Evolutionary conservation across 2,113 vertebrate species (phyloP).

Genomic region (Dunckerocampus dactyliophorus): DNA sequence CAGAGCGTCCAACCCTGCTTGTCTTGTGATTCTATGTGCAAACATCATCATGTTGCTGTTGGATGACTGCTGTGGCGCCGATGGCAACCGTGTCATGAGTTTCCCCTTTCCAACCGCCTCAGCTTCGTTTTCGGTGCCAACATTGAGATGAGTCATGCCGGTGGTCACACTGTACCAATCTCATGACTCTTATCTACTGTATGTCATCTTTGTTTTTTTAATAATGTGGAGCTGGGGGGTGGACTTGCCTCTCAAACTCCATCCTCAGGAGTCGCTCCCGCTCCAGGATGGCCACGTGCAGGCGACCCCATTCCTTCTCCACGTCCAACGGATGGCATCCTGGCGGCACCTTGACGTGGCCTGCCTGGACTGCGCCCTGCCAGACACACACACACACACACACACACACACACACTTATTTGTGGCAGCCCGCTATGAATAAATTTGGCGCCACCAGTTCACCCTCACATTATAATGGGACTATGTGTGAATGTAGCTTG

Average conservation of each 20-base stretch:
- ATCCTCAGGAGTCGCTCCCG: conserved; percentile 84
- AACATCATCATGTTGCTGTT: conserved; percentile 9
- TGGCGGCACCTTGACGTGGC: conserved; percentile 83
- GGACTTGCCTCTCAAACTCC: conserved; percentile 79
- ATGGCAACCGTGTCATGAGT: conserved; percentile 24
- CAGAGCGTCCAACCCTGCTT: conserved; percentile 31
- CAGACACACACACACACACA: background rate
- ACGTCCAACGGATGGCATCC: conserved; percentile 89
- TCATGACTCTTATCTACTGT: conserved; percentile 2
- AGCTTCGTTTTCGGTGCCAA: background rate
- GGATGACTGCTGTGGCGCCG: conserved; percentile 13
- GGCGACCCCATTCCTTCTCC: conserved; percentile 94
- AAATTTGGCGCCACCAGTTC: too few relatives aligned
- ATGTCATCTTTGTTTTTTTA: background rate
- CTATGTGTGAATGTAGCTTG: too few relatives aligned
- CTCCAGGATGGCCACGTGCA: conserved; percentile 90
- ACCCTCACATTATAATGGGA: too few relatives aligned
- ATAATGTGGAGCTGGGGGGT: background rate
- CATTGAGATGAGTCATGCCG: conserved; percentile 43
- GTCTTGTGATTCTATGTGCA: conserved; percentile 34
- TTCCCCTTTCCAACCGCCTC: conserved; percentile 3
- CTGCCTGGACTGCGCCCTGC: conserved; percentile 81
- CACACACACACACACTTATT: too few relatives aligned
- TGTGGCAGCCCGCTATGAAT: too few relatives aligned
- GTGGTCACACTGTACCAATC: conserved; percentile 13